phyloP scores from a whole-genome alignment of 2,888 invertebrate species.

The Eurois occulta region DNA sequence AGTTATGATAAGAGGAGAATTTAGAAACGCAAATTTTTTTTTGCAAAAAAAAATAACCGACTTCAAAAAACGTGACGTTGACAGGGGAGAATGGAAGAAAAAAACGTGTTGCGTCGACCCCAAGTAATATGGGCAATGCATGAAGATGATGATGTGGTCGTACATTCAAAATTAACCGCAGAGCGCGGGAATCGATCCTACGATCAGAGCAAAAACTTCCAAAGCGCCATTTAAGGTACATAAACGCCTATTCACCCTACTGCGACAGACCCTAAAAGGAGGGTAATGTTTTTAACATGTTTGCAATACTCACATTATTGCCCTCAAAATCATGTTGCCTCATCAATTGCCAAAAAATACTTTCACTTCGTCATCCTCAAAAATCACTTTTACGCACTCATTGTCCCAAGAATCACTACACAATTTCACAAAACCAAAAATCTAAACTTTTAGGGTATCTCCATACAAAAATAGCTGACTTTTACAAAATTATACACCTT shows the following conservation, averaged over 20 bases:
- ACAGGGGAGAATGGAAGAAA: background rate
- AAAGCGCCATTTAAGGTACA: background rate
- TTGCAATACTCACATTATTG: conserved; percentile 39
- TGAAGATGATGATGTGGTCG: background rate
- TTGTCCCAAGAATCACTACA: conserved; percentile 14
- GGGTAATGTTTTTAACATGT: background rate
- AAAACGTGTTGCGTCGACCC: background rate
- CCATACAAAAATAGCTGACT: conserved; percentile 9
- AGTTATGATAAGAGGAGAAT: background rate
- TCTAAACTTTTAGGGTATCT: background rate
- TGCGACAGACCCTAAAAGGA: background rate
- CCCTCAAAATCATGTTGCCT: conserved; percentile 44
- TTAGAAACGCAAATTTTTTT: background rate
- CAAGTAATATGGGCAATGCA: background rate
- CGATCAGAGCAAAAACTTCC: background rate
- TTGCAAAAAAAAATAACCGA: background rate
- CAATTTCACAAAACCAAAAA: background rate
- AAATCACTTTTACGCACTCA: conserved; percentile 6
- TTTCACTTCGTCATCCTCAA: conserved; percentile 37
- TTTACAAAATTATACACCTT: background rate
- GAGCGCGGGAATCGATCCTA: background rate
- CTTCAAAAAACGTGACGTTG: background rate
- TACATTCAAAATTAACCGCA: background rate
- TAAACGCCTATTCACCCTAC: background rate
- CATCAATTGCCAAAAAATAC: conserved; percentile 9